These are phyloP conservation scores for Muntiacus reevesi DNA, from an alignment of 2,113 vertebrate species.

Conservation along the genomic window DNA sequence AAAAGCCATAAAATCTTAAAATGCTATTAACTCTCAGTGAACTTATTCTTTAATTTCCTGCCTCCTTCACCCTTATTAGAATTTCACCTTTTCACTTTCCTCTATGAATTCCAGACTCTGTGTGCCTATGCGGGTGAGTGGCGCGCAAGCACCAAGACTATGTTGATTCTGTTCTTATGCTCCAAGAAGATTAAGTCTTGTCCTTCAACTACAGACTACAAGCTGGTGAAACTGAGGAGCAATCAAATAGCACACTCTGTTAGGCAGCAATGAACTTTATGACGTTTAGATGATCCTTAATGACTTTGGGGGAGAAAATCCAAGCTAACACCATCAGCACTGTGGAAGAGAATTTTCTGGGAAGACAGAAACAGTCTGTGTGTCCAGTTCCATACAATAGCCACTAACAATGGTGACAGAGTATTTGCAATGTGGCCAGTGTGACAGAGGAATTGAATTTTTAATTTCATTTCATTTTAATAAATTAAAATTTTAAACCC, in stretches of 20 bases:
- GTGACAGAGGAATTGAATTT: neutral
- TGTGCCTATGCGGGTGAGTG: neutral
- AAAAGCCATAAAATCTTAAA: conserved; percentile 35
- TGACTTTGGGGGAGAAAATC: neutral
- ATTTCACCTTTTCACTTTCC: neutral
- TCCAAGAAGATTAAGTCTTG: neutral
- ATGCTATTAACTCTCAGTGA: conserved; percentile 3
- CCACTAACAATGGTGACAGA: neutral
- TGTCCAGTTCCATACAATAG: neutral
- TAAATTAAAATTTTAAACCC: conserved; percentile 16
- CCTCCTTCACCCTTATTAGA: neutral
- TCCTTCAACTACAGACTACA: neutral
- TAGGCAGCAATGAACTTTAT: neutral
- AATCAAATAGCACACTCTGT: neutral
- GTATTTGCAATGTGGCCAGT: neutral
- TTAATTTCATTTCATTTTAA: conserved; percentile 14
- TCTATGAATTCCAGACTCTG: neutral
- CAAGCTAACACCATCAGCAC: neutral
- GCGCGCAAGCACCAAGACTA: neutral
- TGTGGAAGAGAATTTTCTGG: neutral
- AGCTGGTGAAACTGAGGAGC: neutral
- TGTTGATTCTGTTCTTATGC: neutral
- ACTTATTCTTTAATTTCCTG: conserved; percentile 13
- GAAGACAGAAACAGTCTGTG: neutral
- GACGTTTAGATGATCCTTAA: conserved; percentile 22